Conservation (phyloP, 1,140 invertebrate genomes). For the Drosophila pachea region DNA sequence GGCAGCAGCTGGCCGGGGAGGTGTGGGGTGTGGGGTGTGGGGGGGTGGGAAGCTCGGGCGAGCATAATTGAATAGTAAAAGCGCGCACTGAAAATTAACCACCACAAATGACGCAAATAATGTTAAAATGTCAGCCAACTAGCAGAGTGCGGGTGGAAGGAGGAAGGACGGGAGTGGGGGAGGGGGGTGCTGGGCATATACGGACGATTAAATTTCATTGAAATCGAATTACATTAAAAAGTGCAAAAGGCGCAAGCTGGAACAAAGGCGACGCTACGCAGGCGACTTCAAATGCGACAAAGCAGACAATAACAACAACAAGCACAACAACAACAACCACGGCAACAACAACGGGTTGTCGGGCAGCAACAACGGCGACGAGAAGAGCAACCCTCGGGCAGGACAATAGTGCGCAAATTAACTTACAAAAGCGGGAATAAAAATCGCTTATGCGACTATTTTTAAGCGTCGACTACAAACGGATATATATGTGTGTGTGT, state of each 20-base stretch:
- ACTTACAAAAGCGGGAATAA: slow-evolving; percentile 75
- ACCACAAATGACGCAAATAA: slow-evolving; percentile 78
- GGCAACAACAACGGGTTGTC: slow-evolving; percentile 7
- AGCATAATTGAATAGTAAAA: slow-evolving; percentile 77
- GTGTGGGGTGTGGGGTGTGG: neutral
- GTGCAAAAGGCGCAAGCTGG: slow-evolving; percentile 64
- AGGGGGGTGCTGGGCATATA: slow-evolving; percentile 35
- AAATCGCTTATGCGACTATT: slow-evolving; percentile 69
- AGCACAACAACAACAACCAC: slow-evolving; percentile 10
- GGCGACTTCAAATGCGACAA: slow-evolving; percentile 17
- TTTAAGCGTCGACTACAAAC: slow-evolving; percentile 36
- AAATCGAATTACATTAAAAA: slow-evolving; percentile 78
- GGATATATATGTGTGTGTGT: slow-evolving; percentile 36
- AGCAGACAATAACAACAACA: slow-evolving; percentile 8
- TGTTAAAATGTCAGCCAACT: slow-evolving; percentile 47
- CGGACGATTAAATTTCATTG: slow-evolving; percentile 77
- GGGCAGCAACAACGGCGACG: slow-evolving; percentile 17
- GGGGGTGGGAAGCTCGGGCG: slow-evolving; percentile 25
- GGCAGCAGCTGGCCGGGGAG: neutral
- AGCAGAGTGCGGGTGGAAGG: neutral
- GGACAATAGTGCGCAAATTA: slow-evolving; percentile 75
- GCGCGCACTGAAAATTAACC: slow-evolving; percentile 75
- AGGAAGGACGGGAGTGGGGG: neutral
- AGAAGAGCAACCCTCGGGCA: neutral
- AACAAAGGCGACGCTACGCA: slow-evolving; percentile 40